Conservation (phyloP, 2,113 vertebrate species). For the Mugil cephalus region DNA sequence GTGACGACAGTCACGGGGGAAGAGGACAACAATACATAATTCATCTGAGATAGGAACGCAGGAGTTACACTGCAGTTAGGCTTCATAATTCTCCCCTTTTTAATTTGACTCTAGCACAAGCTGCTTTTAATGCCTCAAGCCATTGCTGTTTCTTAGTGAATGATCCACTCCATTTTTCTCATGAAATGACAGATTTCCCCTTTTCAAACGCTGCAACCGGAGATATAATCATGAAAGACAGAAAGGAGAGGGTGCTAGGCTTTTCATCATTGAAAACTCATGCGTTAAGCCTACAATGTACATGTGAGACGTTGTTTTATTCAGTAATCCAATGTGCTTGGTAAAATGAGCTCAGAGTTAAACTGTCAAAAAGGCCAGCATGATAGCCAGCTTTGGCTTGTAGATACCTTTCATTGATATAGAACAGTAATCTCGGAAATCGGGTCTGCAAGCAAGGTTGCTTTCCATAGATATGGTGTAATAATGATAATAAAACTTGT, state of each 20-base stretch:
- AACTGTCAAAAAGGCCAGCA: too few species aligned
- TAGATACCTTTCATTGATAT: too few species aligned
- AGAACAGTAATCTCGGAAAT: background rate
- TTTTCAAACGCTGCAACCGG: background rate
- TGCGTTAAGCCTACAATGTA: too few species aligned
- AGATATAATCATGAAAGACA: background rate
- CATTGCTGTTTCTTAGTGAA: slow-evolving; percentile 8
- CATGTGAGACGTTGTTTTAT: too few species aligned
- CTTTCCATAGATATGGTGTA: slow-evolving; percentile 16
- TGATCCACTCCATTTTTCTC: slow-evolving; percentile 1
- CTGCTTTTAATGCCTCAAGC: slow-evolving; percentile 1
- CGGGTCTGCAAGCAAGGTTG: background rate
- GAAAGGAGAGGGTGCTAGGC: background rate
- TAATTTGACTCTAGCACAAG: background rate
- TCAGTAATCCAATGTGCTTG: too few species aligned
- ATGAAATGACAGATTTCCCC: background rate
- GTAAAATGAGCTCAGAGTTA: too few species aligned
- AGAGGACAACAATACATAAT: background rate
- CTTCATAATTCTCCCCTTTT: background rate
- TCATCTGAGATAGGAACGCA: slow-evolving; percentile 17
- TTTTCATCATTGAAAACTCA: too few species aligned
- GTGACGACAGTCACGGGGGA: slow-evolving; percentile 11
- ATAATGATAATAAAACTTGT: slow-evolving; percentile 1
- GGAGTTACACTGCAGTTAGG: background rate
- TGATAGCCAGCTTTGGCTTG: too few species aligned